Evolutionary conservation across 2,113 vertebrate genomes (phyloP).

Genomic region (Merops nubicus): DNA sequence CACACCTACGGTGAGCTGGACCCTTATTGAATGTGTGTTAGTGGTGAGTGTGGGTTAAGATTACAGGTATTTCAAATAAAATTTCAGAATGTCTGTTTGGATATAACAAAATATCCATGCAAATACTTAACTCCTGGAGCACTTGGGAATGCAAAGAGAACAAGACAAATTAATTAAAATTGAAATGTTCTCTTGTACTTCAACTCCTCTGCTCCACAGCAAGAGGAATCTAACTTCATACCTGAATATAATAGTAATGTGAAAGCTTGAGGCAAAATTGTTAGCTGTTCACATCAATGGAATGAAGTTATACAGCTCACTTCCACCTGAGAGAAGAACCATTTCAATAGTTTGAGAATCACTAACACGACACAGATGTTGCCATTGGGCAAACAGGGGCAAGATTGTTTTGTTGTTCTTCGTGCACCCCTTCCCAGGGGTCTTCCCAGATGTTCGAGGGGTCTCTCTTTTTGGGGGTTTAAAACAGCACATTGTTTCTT

Average conservation of each 20-base stretch:
- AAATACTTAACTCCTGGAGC: background rate
- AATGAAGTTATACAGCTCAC: constrained; percentile 31
- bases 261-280: constrained; percentile 17
- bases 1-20: background rate
- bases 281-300: constrained; percentile 2
- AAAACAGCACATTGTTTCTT: background rate
- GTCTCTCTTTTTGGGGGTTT: background rate
- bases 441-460: rapidly evolving
- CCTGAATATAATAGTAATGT: background rate
- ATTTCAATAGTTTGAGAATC: background rate
- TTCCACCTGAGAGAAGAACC: constrained; percentile 33
- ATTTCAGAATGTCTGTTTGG: background rate
- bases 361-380: constrained; percentile 6
- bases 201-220: background rate
- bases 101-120: background rate
- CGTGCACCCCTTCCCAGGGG: background rate
- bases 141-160: background rate
- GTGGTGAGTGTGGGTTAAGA: background rate
- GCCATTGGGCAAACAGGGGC: background rate
- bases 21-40: background rate
- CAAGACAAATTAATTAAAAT: background rate
- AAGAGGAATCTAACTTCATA: constrained; percentile 22
- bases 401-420: background rate
- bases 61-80: background rate
- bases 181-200: background rate